Conservation (phyloP, 2,797 vertebrate species). For the Microhierax caerulescens region DNA sequence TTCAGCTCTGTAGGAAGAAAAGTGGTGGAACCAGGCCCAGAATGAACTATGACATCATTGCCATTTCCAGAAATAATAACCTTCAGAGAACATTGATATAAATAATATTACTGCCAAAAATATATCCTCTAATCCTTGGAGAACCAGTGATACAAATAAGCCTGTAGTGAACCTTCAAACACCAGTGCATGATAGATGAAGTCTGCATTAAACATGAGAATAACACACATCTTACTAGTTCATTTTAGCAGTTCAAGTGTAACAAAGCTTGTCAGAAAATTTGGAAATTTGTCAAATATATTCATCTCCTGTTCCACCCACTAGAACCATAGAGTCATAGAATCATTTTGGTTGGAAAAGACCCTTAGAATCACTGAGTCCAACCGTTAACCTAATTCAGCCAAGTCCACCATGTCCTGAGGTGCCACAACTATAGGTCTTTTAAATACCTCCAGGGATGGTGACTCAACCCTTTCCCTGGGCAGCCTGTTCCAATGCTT, state of each 20-base stretch:
- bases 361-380: not conserved
- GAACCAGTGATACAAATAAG: not conserved
- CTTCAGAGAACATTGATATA: not conserved
- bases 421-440: accelerated
- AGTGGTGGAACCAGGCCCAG: not conserved
- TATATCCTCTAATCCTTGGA: not conserved
- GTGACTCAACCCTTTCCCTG: not conserved
- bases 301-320: not conserved
- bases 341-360: not conserved
- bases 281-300: not conserved
- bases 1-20: not conserved
- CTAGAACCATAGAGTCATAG: not conserved
- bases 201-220: not conserved
- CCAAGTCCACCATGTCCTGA: not conserved
- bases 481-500: not conserved
- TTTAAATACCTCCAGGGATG: not conserved
- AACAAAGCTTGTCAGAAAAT: not conserved
- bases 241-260: not conserved
- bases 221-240: not conserved
- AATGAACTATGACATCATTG: not conserved
- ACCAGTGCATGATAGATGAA: not conserved
- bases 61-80: not conserved
- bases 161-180: not conserved
- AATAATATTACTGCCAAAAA: not conserved
- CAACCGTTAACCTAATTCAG: not conserved